These are phyloP conservation scores for Andricus quercusramuli DNA, from an alignment of 2,888 invertebrate species.

Conservation along the genomic window DNA sequence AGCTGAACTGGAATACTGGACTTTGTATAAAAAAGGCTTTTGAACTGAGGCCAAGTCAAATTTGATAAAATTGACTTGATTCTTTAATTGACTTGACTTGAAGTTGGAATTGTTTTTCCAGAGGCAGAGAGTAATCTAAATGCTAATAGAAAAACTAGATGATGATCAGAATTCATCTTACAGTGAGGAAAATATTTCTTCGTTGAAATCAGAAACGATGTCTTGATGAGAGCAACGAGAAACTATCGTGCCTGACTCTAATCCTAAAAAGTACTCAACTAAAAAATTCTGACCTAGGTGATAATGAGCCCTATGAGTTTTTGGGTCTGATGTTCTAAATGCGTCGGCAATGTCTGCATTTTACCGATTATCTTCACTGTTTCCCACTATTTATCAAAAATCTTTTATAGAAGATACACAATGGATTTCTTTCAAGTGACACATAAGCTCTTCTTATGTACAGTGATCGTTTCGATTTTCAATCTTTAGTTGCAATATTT, in stretches of 20 bases:
- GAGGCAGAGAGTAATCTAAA: conserved; percentile 23
- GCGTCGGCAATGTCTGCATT: conserved; percentile 1
- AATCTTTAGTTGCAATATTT: conserved; percentile 11
- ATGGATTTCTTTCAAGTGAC: neutral
- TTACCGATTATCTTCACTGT: neutral
- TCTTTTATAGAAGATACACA: neutral
- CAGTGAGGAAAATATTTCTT: neutral
- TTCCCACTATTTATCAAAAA: conserved; percentile 7
- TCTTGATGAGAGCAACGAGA: neutral
- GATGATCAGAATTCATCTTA: neutral
- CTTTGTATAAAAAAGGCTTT: conserved; percentile 15
- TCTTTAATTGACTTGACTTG: conserved; percentile 24
- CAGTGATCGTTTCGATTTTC: conserved; percentile 4
- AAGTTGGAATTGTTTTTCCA: conserved; percentile 26
- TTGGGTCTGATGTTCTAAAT: neutral
- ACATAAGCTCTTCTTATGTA: conserved; percentile 14
- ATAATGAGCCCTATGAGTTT: conserved; percentile 13
- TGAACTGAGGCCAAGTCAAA: conserved; percentile 16
- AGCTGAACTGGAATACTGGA: conserved; percentile 8
- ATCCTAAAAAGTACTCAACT: neutral
- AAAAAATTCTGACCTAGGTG: conserved; percentile 3
- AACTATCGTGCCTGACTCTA: neutral
- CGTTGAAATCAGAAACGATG: neutral
- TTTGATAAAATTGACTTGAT: conserved; percentile 25
- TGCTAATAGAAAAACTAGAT: conserved; percentile 11